A percentile compares a stretch with the other conserved stretches of the same genome.
Evolutionary conservation across 2,888 invertebrate genomes (phyloP).

Genomic region (Nemotelus nigrinus): DNA sequence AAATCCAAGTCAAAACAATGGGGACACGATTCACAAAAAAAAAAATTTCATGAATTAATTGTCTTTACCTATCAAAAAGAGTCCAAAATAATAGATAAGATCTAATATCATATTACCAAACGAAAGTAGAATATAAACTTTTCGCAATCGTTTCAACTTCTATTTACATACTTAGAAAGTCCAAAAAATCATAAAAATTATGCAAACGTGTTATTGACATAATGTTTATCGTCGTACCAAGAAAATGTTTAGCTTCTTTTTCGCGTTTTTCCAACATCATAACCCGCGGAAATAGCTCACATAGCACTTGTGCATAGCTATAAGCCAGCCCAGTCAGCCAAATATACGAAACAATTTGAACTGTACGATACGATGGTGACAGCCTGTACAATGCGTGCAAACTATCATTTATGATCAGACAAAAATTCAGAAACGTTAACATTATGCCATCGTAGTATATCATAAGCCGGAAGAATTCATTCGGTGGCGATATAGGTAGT

Average conservation of each 20-base stretch:
- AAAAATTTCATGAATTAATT: too few relatives aligned
- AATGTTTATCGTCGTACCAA: neutral
- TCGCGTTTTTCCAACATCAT: neutral
- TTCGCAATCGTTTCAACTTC: too few relatives aligned
- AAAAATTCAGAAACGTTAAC: slow-evolving; percentile 25
- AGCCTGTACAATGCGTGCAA: slow-evolving; percentile 64
- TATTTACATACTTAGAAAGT: neutral
- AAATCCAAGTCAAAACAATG: too few relatives aligned
- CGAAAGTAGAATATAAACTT: too few relatives aligned
- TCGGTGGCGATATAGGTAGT: neutral
- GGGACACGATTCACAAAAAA: too few relatives aligned
- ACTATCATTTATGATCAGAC: slow-evolving; percentile 52
- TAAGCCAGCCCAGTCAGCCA: neutral
- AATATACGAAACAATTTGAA: slow-evolving; percentile 33
- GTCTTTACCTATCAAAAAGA: too few relatives aligned
- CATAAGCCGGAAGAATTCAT: slow-evolving; percentile 36
- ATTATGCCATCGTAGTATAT: slow-evolving; percentile 28
- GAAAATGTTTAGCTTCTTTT: neutral
- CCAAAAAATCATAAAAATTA: slow-evolving; percentile 16
- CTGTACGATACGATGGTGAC: slow-evolving; percentile 58
- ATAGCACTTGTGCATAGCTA: neutral
- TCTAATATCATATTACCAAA: too few relatives aligned
- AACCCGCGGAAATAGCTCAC: neutral
- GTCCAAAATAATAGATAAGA: too few relatives aligned
- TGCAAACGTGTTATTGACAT: slow-evolving; percentile 29